Evolutionary conservation across 2,113 vertebrate genomes (phyloP).

Genomic region (Mus musculus): DNA sequence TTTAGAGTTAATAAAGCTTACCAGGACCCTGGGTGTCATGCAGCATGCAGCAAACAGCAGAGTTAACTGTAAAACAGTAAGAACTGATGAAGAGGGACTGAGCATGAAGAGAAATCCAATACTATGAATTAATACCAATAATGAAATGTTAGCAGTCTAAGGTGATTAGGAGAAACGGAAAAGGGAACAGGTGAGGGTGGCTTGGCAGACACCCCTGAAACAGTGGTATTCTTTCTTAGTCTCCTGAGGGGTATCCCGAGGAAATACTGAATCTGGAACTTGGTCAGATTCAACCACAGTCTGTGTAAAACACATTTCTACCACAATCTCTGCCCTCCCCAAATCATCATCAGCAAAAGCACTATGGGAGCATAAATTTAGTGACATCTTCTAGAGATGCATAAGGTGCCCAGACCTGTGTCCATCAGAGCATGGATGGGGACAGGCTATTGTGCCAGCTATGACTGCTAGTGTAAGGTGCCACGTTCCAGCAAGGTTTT

Average conservation of each 20-base stretch:
- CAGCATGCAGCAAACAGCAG: conserved; percentile 97
- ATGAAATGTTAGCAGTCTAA: conserved; percentile 70
- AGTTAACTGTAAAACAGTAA: conserved; percentile 98
- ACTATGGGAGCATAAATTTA: background rate
- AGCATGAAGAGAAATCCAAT: conserved; percentile 77
- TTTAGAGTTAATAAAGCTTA: conserved; percentile 91
- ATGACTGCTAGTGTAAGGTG: background rate
- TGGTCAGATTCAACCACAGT: conserved; percentile 7
- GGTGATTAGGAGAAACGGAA: conserved; percentile 44
- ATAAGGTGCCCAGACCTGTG: background rate
- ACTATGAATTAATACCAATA: conserved; percentile 80
- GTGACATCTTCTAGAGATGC: conserved; percentile 10
- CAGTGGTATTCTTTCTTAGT: background rate
- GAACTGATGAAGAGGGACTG: conserved; percentile 85
- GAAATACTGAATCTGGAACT: conserved; percentile 28
- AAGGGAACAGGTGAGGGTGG: background rate
- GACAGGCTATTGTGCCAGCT: background rate
- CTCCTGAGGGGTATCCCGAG: conserved; percentile 29
- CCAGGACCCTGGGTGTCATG: conserved; percentile 93
- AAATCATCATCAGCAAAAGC: background rate
- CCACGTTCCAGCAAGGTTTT: background rate
- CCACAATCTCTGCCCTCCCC: background rate
- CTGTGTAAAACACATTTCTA: conserved; percentile 6
- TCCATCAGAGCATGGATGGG: background rate
- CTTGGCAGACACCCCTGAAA: conserved; percentile 5